Conservation (phyloP, 2,113 vertebrate genomes). For the Agelaius phoeniceus region DNA sequence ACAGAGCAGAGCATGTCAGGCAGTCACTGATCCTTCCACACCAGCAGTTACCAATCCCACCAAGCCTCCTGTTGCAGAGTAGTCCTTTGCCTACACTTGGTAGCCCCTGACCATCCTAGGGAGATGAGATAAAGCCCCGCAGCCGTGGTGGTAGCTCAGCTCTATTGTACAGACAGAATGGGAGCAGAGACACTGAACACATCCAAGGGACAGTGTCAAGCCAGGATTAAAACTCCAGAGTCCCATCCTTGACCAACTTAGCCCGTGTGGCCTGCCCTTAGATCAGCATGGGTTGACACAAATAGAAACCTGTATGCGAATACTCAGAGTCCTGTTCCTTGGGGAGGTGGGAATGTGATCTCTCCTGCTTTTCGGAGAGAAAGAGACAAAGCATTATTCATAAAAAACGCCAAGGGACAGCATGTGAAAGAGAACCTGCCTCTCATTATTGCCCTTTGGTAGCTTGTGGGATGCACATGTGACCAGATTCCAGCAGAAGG, state of each 20-base stretch:
- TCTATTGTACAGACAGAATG: conserved; percentile 48
- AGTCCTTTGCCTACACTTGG: conserved; percentile 22
- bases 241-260: conserved; percentile 58
- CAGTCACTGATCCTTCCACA: conserved; percentile 62
- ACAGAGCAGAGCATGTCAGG: conserved; percentile 58
- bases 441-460: background rate
- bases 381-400: conserved; percentile 67
- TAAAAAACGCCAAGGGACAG: background rate
- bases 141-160: conserved; percentile 56
- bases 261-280: conserved; percentile 53
- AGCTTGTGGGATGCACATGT: background rate
- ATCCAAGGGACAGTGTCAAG: conserved; percentile 58
- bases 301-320: conserved; percentile 68
- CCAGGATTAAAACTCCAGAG: conserved; percentile 60
- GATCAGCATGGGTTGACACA: conserved; percentile 40
- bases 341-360: conserved; percentile 63
- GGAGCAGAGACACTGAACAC: conserved; percentile 62
- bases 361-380: conserved; percentile 71
- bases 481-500: background rate
- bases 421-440: conserved; percentile 34
- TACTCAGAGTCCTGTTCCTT: conserved; percentile 68
- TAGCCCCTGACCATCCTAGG: conserved; percentile 55
- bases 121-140: conserved; percentile 60
- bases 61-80: conserved; percentile 56
- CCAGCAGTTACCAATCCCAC: conserved; percentile 62